Conservation (phyloP, 2,888 invertebrate genomes). For the Leptopilina syphax region DNA sequence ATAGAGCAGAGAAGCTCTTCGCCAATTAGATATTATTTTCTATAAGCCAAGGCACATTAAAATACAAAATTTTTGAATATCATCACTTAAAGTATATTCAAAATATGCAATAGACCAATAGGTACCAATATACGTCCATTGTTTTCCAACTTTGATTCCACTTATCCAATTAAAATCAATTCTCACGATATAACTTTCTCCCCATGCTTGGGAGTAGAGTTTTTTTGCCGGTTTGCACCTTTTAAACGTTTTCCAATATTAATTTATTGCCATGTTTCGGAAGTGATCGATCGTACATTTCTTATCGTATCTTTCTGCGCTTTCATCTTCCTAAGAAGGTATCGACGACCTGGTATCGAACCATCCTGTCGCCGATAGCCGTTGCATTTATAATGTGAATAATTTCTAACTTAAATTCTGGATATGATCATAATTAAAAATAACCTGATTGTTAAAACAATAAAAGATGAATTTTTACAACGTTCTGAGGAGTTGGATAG, state of each 20-base stretch:
- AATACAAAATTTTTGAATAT: not conserved
- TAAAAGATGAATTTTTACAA: constrained; percentile 25
- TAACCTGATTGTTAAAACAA: not conserved
- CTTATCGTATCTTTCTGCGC: constrained; percentile 21
- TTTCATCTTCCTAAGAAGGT: constrained; percentile 39
- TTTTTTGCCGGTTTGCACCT: not conserved
- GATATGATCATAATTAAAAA: not conserved
- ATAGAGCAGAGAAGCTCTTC: constrained; percentile 22
- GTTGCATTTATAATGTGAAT: constrained; percentile 8
- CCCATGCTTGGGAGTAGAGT: constrained; percentile 1
- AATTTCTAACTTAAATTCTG: too few relatives aligned
- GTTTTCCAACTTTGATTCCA: not conserved
- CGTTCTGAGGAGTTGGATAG: not conserved
- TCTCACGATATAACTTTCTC: constrained; percentile 32
- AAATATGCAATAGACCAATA: not conserved
- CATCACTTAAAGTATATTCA: too few relatives aligned
- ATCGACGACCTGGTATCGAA: not conserved
- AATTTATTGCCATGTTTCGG: constrained; percentile 38
- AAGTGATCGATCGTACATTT: constrained; percentile 29
- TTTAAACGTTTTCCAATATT: constrained; percentile 34
- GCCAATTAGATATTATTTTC: constrained; percentile 30
- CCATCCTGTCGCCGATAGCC: constrained; percentile 16
- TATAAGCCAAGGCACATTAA: constrained; percentile 1
- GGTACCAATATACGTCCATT: not conserved
- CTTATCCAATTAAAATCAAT: constrained; percentile 23